Conservation (phyloP, 2,797 vertebrate genomes). For the Silurus aristotelis region DNA sequence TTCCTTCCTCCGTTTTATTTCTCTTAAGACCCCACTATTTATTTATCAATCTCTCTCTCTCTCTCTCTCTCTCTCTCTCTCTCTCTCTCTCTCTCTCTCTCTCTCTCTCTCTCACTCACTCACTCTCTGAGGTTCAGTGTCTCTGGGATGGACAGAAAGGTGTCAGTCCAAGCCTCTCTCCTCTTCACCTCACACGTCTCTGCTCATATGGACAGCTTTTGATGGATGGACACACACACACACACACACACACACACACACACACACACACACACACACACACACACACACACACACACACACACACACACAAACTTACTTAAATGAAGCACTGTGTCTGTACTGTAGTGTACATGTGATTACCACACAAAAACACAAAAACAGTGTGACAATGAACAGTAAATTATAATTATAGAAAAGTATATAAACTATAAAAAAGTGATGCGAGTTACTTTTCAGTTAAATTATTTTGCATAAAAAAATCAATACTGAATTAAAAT, state of each 20-base stretch:
- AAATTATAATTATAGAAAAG: not conserved
- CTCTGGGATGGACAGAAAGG: slow-evolving; percentile 33
- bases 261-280: slow-evolving; percentile 14
- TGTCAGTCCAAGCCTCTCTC: slow-evolving; percentile 44
- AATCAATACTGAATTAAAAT: no score
- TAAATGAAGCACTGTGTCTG: not conserved
- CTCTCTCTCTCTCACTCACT: not conserved
- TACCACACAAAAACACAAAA: not conserved
- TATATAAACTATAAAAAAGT: no score
- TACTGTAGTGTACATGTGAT: not conserved
- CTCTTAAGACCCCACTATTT: no score
- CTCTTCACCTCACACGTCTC: slow-evolving; percentile 23
- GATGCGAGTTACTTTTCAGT: no score
- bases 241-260: slow-evolving; percentile 13
- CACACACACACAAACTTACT: slow-evolving; percentile 6
- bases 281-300: not conserved
- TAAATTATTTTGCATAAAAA: no score
- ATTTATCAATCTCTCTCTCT: not conserved
- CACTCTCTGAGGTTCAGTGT: slow-evolving; percentile 27
- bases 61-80: not conserved
- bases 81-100: slow-evolving; percentile 27
- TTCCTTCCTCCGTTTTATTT: no score
- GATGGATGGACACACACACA: slow-evolving; percentile 7
- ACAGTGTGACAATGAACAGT: not conserved
- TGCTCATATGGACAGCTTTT: slow-evolving; percentile 17